Conservation (phyloP, 2,888 invertebrate genomes). For the Mystacides longicornis region DNA sequence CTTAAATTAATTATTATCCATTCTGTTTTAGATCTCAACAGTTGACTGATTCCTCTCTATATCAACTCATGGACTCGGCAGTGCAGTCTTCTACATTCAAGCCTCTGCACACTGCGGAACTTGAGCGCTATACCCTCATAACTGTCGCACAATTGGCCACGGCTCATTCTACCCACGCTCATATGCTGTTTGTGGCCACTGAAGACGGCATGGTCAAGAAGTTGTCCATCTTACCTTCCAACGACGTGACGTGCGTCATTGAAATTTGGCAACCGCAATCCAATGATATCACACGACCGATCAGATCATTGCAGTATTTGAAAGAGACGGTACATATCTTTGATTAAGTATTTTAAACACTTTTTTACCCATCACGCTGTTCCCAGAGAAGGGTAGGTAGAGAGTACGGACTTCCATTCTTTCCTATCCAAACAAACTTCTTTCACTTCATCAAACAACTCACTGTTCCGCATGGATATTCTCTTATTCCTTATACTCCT, state of each 20-base stretch:
- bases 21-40: conserved; percentile 37
- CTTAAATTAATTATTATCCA: background rate
- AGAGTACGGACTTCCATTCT: background rate
- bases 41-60: conserved; percentile 60
- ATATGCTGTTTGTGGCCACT: conserved; percentile 77
- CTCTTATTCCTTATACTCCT: no score
- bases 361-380: no score
- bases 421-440: background rate
- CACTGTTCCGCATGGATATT: no score
- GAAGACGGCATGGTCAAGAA: conserved; percentile 70
- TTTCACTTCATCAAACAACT: no score
- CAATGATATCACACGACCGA: conserved; percentile 45
- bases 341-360: background rate
- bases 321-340: conserved; percentile 60
- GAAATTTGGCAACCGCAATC: conserved; percentile 73
- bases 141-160: conserved; percentile 75
- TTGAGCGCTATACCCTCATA: conserved; percentile 69
- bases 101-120: conserved; percentile 63
- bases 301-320: conserved; percentile 67
- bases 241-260: conserved; percentile 70
- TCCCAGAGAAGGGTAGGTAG: no score
- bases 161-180: conserved; percentile 60
- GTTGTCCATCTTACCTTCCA: conserved; percentile 63
- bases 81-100: conserved; percentile 63
- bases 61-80: conserved; percentile 82